Base-by-base conservation (phyloP, 2,797 vertebrate species). In the Paramormyrops hopkinsi region DNA sequence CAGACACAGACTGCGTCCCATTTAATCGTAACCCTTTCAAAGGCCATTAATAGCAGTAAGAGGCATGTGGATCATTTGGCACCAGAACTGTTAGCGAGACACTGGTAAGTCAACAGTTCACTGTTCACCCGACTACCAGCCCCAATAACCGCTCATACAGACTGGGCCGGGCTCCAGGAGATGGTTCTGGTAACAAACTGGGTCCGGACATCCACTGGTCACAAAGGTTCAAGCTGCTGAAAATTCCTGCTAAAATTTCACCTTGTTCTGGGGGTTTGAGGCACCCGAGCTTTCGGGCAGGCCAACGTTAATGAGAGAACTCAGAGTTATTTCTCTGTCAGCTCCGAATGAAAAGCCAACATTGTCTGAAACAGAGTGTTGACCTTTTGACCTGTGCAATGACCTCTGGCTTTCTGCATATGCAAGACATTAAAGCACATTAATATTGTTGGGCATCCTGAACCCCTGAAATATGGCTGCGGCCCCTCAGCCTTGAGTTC, bases 351-450 rank as follows among this genome's bases (percentile, higher is more conserved):
- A 95, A 95, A 93, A 87, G 94, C 93, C 94, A 95, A 96, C 96
- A 95, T 95, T 95, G 95, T 96, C 96, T 96, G 94, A 95, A 92
- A 91, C 92, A 95, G 96, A 95, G 95, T 95, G 93, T 90, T 88
- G 95, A 95, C 95, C 96, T 93, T 22, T 48, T 95, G 93, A 95
- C 95, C 95, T 91, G 89, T 93, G 92, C n/a, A 41, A 83, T 3
- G 93, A 95, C 96, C 95, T 96, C 92, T 92, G 88, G 91, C 92
- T 91, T 95, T 93, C 94, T 96, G 94, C 96, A 97, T 95, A 95
- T 97, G 96, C 94, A 95, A 96, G 94, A 93, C 94, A 97, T 97
- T 96, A 96, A 95, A 95, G 94, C 92, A 91, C 92, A 94, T 95
- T 95, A 94, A 96, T 95, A 95, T 94, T 93, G 93, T 91, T 89